phyloP scores from a whole-genome alignment of 2,888 invertebrate species.

The Cerastis leucographa region DNA sequence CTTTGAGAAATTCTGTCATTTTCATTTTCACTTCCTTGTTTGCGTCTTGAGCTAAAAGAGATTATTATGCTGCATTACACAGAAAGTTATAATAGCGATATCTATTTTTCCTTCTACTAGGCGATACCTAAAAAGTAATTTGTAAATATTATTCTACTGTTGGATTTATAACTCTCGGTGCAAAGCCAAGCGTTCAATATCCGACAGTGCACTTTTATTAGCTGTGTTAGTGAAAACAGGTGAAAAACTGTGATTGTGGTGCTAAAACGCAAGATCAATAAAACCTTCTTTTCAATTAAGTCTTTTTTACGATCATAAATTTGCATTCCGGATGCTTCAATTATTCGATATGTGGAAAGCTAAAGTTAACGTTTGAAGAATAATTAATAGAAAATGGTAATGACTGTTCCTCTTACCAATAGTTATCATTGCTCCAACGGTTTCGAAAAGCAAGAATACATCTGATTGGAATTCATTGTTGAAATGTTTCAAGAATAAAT shows the following conservation, averaged over 20 bases:
- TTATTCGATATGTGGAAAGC: neutral
- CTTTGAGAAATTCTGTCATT: constrained; percentile 82
- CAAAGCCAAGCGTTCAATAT: neutral
- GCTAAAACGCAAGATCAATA: neutral
- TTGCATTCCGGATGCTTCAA: neutral
- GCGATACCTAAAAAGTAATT: neutral
- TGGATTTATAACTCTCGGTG: neutral
- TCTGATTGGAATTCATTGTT: constrained; percentile 93
- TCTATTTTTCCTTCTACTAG: neutral
- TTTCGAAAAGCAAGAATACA: constrained; percentile 89
- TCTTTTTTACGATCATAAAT: neutral
- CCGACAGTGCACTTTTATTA: neutral
- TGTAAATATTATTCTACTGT: neutral
- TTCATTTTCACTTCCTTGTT: constrained; percentile 71
- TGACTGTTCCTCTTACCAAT: constrained; percentile 70
- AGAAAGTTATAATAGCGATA: neutral
- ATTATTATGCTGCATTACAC: neutral
- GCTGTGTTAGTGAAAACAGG: neutral
- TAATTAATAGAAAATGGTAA: neutral
- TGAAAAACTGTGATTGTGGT: neutral
- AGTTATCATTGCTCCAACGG: constrained; percentile 77
- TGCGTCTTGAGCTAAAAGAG: constrained; percentile 70
- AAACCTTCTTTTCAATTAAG: neutral
- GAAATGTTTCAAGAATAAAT: constrained; percentile 92
- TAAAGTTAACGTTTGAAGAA: neutral